Conservation (phyloP, 92 coral and sea anemone species). For the Blastomussa wellsi region DNA sequence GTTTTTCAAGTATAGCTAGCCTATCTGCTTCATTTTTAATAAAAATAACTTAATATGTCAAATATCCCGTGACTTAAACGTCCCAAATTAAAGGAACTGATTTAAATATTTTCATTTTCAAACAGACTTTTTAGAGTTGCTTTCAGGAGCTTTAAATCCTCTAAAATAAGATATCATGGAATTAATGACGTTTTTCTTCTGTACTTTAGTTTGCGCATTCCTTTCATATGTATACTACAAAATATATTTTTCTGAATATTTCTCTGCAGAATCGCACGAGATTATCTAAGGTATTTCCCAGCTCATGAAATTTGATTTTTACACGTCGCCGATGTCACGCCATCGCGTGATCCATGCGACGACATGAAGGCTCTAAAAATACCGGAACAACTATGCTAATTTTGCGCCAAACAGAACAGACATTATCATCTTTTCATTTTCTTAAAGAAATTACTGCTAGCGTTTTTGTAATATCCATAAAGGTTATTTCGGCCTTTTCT, state of each 20-base stretch:
- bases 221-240: background rate
- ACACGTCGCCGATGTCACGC: background rate
- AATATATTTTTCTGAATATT: background rate
- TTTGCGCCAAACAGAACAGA: background rate
- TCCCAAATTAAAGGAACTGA: background rate
- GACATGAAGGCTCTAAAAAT: background rate
- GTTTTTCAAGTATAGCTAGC: background rate
- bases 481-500: background rate
- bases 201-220: background rate
- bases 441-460: conserved; percentile 1
- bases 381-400: background rate
- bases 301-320: too few species aligned
- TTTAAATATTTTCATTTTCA: conserved; percentile 11
- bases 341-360: background rate
- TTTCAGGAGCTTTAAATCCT: background rate
- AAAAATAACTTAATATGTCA: background rate
- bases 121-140: background rate
- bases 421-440: background rate
- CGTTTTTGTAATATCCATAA: background rate
- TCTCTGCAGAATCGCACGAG: background rate
- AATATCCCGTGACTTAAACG: background rate
- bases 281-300: background rate
- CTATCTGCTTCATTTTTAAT: background rate
- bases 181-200: background rate
- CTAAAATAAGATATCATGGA: background rate